A percentile compares a stretch with the other conserved stretches of the same genome.
Evolutionary conservation across 2,888 invertebrate genomes (phyloP).

Genomic region (Muschampia plurimacula): DNA sequence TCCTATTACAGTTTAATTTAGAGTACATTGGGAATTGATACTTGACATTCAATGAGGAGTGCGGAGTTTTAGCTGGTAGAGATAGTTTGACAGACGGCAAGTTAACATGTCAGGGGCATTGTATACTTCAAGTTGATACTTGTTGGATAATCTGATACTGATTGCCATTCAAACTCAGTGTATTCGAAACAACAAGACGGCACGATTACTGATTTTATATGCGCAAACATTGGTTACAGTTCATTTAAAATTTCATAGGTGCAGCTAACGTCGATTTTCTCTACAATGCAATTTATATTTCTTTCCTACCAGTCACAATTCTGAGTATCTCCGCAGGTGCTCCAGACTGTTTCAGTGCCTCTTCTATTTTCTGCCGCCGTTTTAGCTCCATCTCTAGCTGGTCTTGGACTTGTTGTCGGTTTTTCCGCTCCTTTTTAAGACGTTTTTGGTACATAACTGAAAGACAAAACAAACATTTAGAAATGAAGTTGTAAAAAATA

Average conservation of each 20-base stretch:
- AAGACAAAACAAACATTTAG: constrained; percentile 43
- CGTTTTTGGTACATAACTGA: constrained; percentile 96
- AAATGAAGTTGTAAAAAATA: neutral
- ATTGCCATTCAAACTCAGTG: constrained; percentile 60
- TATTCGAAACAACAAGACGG: constrained; percentile 24
- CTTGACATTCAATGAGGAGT: constrained; percentile 15
- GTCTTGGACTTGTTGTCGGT: constrained; percentile 93
- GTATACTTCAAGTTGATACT: constrained; percentile 63
- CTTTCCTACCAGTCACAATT: constrained; percentile 90
- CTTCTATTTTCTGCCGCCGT: constrained; percentile 92
- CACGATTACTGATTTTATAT: constrained; percentile 30
- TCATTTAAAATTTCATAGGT: constrained; percentile 28
- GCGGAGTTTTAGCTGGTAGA: constrained; percentile 61
- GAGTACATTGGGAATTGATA: constrained; percentile 41
- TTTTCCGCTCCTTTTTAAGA: constrained; percentile 94
- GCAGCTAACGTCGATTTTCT: neutral
- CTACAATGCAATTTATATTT: constrained; percentile 3
- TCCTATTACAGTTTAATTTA: constrained; percentile 61
- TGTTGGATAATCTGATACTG: constrained; percentile 69
- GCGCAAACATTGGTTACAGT: constrained; percentile 24
- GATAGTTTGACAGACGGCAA: constrained; percentile 83
- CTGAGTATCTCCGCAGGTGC: constrained; percentile 91
- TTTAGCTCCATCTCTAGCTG: constrained; percentile 93
- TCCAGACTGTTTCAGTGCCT: constrained; percentile 91
- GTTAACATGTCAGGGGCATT: constrained; percentile 83